Base-by-base conservation (phyloP, 2,797 vertebrate genomes). In the Rhinella marina region DNA sequence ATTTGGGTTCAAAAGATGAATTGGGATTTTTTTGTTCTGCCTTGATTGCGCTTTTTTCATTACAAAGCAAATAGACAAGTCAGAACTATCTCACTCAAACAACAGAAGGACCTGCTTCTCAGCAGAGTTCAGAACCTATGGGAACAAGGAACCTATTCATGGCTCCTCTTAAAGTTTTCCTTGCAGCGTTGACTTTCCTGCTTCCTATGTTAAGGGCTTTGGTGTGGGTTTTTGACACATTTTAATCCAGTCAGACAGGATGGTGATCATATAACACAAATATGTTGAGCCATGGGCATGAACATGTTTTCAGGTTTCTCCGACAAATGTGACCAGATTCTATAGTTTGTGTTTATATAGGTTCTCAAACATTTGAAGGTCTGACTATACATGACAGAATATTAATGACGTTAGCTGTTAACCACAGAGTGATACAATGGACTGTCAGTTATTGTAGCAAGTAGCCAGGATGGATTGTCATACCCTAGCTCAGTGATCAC, bases 11-110 rank as follows among this genome's bases (percentile, higher is more conserved):
- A 86, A 81, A 86, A 78, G 84, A 89, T 72, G 68, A 86, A 83
- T n/a, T 78, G 23, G 25, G 27, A 52, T 85, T 85, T 70, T 77
- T 85, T 72, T 56, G 81, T 83, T 29, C 52, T 72, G 13, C 52
- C 14, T 32, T 83, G 72, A 86, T 79, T 86, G 62, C 64, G 61
- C 13, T 64, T 81, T 82, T 83, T 80, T 62, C 48, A 29, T 83
- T 61, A 70, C 75, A 72, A 86, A 86, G n/a, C 88, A 89, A 89
- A 89, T 78, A 89, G 85, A 76, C 84, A 89, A 89, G 88, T 89
- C 85, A 52, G 72, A 80, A 89, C 88, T 32, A 62, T 86, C 86
- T 86, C 56, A 61, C 66, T 86, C 73, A 57, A 59, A 86, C 80
- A 89, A 86, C 76, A 75, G 76, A 75, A 73, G 61, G 50, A 54